Evolutionary conservation across 2,797 vertebrate species (phyloP).

Genomic region (Sphenopsis melanotis): DNA sequence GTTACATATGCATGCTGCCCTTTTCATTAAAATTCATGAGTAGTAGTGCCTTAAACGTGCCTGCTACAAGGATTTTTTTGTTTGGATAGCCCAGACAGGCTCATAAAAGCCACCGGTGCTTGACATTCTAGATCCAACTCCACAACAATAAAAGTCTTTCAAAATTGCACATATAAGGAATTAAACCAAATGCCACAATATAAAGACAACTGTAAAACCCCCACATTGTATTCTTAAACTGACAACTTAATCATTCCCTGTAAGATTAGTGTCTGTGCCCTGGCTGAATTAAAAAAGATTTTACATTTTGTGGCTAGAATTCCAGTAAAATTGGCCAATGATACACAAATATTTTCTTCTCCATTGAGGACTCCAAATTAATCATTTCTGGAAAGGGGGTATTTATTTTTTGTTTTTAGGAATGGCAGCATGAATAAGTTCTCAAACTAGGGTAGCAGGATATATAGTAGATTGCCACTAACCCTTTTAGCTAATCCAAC

Average conservation of each 20-base stretch:
- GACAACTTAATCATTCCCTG: slow-evolving; percentile 18
- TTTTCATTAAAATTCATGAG: slow-evolving; percentile 11
- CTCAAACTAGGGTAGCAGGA: not conserved
- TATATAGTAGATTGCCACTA: not conserved
- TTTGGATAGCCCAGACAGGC: slow-evolving; percentile 14
- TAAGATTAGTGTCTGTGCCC: not conserved
- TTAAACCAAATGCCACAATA: not conserved
- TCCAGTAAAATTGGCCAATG: slow-evolving; percentile 2
- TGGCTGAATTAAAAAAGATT: not conserved
- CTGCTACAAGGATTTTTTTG: slow-evolving; percentile 38
- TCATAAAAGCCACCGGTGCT: not conserved
- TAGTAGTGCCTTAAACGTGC: not conserved
- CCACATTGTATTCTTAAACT: slow-evolving; percentile 8
- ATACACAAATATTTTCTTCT: not conserved
- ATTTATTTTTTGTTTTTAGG: not conserved
- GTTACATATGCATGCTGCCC: not conserved
- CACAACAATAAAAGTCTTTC: slow-evolving; percentile 20
- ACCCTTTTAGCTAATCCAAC: not conserved
- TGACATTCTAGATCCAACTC: not conserved
- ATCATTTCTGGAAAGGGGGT: not conserved
- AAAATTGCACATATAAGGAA: not conserved
- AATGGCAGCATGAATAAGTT: not conserved
- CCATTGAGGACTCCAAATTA: not conserved
- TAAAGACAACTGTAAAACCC: not conserved
- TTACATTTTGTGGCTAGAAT: slow-evolving; percentile 32